A percentile compares a stretch with the other conserved stretches of the same genome.
phyloP scores from a whole-genome alignment of 1,140 invertebrate species.

The Dysdera silvatica region DNA sequence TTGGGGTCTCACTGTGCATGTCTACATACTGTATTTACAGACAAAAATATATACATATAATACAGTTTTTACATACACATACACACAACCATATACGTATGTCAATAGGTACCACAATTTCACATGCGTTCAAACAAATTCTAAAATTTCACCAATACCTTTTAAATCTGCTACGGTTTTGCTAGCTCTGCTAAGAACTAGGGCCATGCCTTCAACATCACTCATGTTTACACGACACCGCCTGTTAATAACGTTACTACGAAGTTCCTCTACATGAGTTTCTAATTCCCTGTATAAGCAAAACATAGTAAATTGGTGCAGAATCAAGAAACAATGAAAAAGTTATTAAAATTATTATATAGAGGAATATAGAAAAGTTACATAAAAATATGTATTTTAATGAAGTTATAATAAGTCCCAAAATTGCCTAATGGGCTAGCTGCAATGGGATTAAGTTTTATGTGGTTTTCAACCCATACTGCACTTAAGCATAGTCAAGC shows the following conservation, averaged over 20 bases:
- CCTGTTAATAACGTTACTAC: conserved; percentile 88
- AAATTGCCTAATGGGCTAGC: too few species aligned
- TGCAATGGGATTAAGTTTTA: too few species aligned
- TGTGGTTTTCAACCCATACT: too few species aligned
- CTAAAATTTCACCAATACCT: conserved; percentile 40
- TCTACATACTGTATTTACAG: too few species aligned
- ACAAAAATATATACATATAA: too few species aligned
- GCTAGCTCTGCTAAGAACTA: conserved; percentile 77
- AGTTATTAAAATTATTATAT: neutral
- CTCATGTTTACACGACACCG: conserved; percentile 91
- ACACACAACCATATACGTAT: too few species aligned
- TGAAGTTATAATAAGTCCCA: neutral
- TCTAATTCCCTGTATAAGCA: conserved; percentile 69
- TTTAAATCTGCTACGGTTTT: conserved; percentile 93
- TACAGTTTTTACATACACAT: too few species aligned
- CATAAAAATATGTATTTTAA: neutral
- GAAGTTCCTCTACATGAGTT: conserved; percentile 83
- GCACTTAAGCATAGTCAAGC: too few species aligned
- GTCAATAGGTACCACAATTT: too few species aligned
- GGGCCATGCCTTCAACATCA: conserved; percentile 92
- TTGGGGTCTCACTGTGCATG: too few species aligned
- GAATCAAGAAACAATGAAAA: conserved; percentile 12
- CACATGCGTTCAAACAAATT: too few species aligned
- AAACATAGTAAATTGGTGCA: conserved; percentile 29
- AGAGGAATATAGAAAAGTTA: neutral